Base-by-base conservation (phyloP, 2,888 invertebrate species). In the Listrodromus nycthemerus region DNA sequence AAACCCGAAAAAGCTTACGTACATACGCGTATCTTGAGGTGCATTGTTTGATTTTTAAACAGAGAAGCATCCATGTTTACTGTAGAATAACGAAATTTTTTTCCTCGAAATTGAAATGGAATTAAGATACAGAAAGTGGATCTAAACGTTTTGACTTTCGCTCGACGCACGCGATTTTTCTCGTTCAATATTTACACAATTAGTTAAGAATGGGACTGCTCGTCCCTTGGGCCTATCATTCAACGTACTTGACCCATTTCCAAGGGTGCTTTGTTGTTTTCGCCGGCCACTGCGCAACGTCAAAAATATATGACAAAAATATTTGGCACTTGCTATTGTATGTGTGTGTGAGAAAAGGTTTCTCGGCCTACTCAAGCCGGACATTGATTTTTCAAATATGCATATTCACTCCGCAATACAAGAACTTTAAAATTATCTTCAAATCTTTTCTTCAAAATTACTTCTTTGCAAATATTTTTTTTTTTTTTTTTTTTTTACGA, bases 241-340 rank as follows among this genome's bases (percentile, higher is more conserved):
- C 67, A 65, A 21, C 55, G 80, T 71, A 83, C 66, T 80, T 83
- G 83, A 83, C 75, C 80, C 75, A 75, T 80, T 80, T 80, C 67
- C 67, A 80, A 66, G 45, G 65, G 24, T 67, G 37, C 30, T 73
- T 19, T 41, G 27, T 70, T 70, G 41, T 65, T 52, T 63, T 55
- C 70, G 79, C 74, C 67, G 52, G 55, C 71, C 45, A 19, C 65
- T 55, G 55, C 48, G 30, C 45, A 10, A 37, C 55, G 45, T 55
- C 55, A 13, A 70, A 70, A 67, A 73, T 37, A 74, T 33, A 73
- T 73, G 76, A 66, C 80, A 61, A 80, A n/a, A 74, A 71, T 52
- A 41, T 69, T 30, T 37, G 19, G 66, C 48, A 78, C 27, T 30
- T 6, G 30, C 30, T n/a, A n/a, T 7, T 30, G 16, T 71, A 33